phyloP scores from a whole-genome alignment of 2,797 vertebrate species.

The Lacerta bilineata region DNA sequence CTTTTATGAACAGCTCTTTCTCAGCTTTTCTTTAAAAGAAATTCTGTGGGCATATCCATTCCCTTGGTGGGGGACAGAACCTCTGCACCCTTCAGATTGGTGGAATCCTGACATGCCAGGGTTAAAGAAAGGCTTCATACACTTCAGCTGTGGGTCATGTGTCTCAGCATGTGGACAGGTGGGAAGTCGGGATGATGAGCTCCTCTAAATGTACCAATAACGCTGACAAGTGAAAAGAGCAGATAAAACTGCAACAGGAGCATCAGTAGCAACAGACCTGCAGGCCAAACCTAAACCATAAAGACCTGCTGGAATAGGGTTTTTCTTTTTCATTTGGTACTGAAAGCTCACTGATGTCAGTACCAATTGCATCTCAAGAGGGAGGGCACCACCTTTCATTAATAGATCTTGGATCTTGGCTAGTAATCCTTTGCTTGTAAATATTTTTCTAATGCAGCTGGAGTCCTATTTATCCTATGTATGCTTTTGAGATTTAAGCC shows the following conservation, averaged over 20 bases:
- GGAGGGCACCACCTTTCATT: not conserved
- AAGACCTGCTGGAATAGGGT: no score
- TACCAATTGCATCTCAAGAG: no score
- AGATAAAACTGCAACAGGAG: no score
- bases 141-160: not conserved
- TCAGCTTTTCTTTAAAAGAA: not conserved
- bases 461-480: not conserved
- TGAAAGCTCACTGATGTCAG: no score
- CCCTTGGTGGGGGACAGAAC: not conserved
- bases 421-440: not conserved
- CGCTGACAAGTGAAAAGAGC: no score
- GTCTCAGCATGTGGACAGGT: not conserved
- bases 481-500: not conserved
- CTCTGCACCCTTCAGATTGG: not conserved
- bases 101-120: not conserved
- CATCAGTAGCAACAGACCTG: no score
- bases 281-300: no score
- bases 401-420: not conserved
- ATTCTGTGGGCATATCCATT: not conserved
- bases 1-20: not conserved
- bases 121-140: not conserved
- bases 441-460: not conserved
- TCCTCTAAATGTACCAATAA: not conserved
- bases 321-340: no score
- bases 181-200: not conserved